phyloP scores from a whole-genome alignment of 2,797 vertebrate species.

The Octomys mimax region DNA sequence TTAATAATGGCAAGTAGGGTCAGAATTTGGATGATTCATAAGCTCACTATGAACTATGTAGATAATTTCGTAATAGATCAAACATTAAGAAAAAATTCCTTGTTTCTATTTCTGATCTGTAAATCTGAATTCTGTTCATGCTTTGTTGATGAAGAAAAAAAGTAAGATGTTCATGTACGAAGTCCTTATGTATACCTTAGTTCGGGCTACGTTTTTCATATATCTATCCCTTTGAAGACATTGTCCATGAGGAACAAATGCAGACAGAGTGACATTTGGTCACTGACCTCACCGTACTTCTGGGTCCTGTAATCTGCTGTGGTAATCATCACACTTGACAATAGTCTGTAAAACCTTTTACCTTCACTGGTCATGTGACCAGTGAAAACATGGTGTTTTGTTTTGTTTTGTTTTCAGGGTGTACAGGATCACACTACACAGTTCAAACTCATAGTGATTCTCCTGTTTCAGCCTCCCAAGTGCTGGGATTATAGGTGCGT shows the following conservation, averaged over 20 bases:
- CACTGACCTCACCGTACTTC: conserved; percentile 66
- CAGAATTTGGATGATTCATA: not conserved
- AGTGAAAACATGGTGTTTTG: conserved; percentile 14
- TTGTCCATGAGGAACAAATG: conserved; percentile 65
- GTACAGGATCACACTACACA: too few species aligned
- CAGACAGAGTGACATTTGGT: conserved; percentile 65
- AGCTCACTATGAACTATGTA: not conserved
- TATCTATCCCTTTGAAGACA: conserved; percentile 17
- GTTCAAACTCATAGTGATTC: too few species aligned
- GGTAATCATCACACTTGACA: conserved; percentile 83
- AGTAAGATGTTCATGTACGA: not conserved
- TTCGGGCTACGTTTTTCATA: conserved; percentile 51
- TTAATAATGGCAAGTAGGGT: not conserved
- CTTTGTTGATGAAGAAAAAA: conserved; percentile 12
- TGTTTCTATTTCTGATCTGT: not conserved
- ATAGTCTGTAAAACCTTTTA: conserved; percentile 76
- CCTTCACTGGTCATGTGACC: conserved; percentile 67
- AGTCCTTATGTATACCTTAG: not conserved
- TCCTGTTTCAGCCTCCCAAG: too few species aligned
- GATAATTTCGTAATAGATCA: conserved; percentile 1
- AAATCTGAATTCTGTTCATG: conserved; percentile 53
- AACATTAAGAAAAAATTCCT: not conserved
- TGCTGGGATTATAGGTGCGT: too few species aligned
- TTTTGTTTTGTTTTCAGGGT: too few species aligned
- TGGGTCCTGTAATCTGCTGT: conserved; percentile 80